Evolutionary conservation across 2,113 vertebrate genomes (phyloP).

Genomic region (Tympanuchus pallidicinctus): DNA sequence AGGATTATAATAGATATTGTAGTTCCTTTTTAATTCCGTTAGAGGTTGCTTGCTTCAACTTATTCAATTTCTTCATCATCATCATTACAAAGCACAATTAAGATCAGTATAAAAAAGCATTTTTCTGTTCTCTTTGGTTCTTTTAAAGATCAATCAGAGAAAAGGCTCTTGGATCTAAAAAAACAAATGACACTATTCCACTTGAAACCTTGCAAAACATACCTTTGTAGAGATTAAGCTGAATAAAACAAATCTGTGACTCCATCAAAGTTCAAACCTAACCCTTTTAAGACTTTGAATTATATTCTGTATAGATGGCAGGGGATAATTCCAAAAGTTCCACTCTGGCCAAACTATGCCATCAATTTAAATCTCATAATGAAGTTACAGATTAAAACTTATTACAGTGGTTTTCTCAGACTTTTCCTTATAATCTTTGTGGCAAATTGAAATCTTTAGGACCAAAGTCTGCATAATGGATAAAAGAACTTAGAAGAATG

Average conservation of each 20-base stretch:
- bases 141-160: background rate
- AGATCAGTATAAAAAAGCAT: background rate
- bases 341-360: background rate
- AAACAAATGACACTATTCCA: background rate
- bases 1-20: background rate
- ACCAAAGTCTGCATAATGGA: background rate
- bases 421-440: background rate
- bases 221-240: background rate
- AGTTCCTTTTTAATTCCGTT: background rate
- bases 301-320: background rate
- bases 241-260: background rate
- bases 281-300: constrained; percentile 6
- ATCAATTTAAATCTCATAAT: background rate
- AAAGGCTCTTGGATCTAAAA: background rate
- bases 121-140: background rate
- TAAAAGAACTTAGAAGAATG: background rate
- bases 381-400: background rate
- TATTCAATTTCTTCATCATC: constrained; percentile 15
- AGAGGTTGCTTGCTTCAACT: background rate
- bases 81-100: background rate
- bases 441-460: background rate
- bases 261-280: background rate
- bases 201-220: background rate
- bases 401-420: background rate
- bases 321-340: background rate